Conservation (phyloP, 1,140 invertebrate genomes). For the Drosophila pectinifera region DNA sequence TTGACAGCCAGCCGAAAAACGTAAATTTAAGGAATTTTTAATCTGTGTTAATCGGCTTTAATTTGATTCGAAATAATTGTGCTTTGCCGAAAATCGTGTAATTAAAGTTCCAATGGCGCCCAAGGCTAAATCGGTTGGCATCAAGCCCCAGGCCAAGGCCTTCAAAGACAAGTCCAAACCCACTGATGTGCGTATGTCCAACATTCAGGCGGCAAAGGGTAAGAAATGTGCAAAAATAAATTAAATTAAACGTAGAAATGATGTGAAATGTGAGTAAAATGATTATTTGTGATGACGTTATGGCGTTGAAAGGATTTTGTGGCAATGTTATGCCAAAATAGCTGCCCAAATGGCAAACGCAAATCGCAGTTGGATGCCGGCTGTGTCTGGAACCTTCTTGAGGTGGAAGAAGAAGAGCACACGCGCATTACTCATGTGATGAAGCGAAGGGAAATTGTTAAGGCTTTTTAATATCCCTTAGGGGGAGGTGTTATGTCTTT, state of each 20-base stretch:
- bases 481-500: neutral
- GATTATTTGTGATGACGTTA: conserved; percentile 23
- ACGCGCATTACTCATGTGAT: conserved; percentile 77
- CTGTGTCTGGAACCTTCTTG: conserved; percentile 77
- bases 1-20: conserved; percentile 42
- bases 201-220: conserved; percentile 99
- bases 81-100: conserved; percentile 29
- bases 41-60: conserved; percentile 75
- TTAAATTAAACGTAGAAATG: neutral
- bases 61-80: conserved; percentile 52
- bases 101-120: conserved; percentile 72
- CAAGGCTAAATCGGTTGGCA: conserved; percentile 70
- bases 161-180: conserved; percentile 98
- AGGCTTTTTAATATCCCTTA: conserved; percentile 10
- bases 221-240: conserved; percentile 67
- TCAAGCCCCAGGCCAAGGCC: conserved; percentile 84
- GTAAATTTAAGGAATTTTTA: conserved; percentile 51
- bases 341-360: conserved; percentile 17
- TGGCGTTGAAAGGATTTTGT: neutral
- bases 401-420: conserved; percentile 48
- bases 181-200: conserved; percentile 96
- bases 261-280: neutral
- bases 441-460: conserved; percentile 20
- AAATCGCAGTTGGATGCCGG: conserved; percentile 69
- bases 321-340: neutral